Base-by-base conservation (phyloP, 1,140 invertebrate species). In the Lepidostoma basale region DNA sequence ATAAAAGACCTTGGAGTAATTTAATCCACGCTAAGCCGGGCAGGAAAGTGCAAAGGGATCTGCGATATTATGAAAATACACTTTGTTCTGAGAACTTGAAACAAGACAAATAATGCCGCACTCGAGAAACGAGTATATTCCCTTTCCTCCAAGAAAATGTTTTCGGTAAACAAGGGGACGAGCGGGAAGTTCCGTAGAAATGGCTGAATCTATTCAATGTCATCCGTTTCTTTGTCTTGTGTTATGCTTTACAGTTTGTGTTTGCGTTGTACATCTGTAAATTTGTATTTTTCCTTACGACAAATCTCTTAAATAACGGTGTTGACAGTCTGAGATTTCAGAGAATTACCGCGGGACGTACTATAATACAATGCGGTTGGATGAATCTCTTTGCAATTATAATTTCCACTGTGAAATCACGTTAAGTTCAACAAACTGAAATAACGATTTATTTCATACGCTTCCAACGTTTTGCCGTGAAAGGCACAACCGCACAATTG, bases 151-250 rank as follows among this genome's bases (percentile, higher is more conserved):
- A 22, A 28, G 59, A 23, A 62, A 62, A 62, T 62, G 59, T 62
- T 12, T 62, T 45, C 22, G 6, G 40, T 45, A 62, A 62, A 62
- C 26, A 62, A 2, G 39, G 45, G 25, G 25, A 22, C 18, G 23
- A 22, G 42, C 40, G 44, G 10, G 23, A 52, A 26, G n/a, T 49
- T 16, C 52, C 45, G 25, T n/a, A 10, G 28, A 22, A 23, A 30
- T 18, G 28, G 18, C 36, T 42, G 56, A 14, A 30, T 65, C 49
- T n/a, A 54, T 65, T 65, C 62, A 65, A 65, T 65, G 30, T 39
- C 49, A 65, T n/a, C 5, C 8, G 36, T 42, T 26, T 39, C 28
- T 65, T 54, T 25, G 47, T 40, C 22, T 65, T 54, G 3, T 54
- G 33, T 16, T 28, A 33, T 44, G 47, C 22, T 49, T 49, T 49